Base-by-base conservation (phyloP, 2,888 invertebrate species). In the Morpho achilles region DNA sequence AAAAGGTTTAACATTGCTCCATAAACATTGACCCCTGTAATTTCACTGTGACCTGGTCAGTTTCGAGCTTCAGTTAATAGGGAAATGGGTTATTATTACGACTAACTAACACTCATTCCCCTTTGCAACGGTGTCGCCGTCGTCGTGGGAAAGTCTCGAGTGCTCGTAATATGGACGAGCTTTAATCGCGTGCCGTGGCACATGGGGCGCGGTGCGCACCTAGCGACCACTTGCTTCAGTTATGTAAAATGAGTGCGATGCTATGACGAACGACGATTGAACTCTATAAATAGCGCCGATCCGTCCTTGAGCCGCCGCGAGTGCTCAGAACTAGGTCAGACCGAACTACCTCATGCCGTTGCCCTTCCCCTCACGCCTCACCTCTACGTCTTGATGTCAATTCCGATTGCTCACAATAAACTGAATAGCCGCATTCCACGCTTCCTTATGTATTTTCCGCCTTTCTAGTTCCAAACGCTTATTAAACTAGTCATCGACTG, bases 221-320 rank as follows among this genome's bases (percentile, higher is more conserved):
- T 81, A 80, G 80, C 71, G 73, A 76, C 75, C 69, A 71, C 72
- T 76, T 75, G 73, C 77, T 80, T 80, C 77, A 77, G 83, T 87
- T 87, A 86, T 86, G 86, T 86, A 87, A 87, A 87, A 80, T 78
- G 77, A 79, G 77, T 83, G 77, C 74, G 75, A 73, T 76, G 79
- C 76, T 78, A 79, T 84, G 85, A 82, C 82, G 84, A 83, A 80
- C 77, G 78, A 76, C 81, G 79, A 84, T 80, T 85, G 81, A 82
- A 83, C 82, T 82, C 82, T 89, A 88, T 87, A 84, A 88, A 90
- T 90, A 88, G 86, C 87, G 82, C 78, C 84, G 83, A 84, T 86
- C 81, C 82, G 90, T 88, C 90, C 89, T 90, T 90, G 89, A 87
- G 89, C 80, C 77, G 77, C 65, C 74, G 81, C 82, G 78, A 82